Base-by-base conservation (phyloP, 2,888 invertebrate species). In the Willowsia nigromaculata region DNA sequence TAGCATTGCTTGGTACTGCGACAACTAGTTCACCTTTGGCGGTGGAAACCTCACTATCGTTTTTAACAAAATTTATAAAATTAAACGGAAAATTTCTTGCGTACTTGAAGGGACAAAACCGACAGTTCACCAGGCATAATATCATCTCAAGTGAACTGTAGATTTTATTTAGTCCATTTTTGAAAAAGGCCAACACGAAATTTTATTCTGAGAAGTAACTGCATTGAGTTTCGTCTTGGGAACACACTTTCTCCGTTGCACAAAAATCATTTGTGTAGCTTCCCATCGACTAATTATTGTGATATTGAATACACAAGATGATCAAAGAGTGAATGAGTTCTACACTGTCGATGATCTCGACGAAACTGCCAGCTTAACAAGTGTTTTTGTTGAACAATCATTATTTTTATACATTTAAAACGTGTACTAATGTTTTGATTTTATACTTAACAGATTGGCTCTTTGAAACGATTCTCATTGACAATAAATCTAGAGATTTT, bases 371-470 rank as follows among this genome's bases (percentile, higher is more conserved):
- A 59, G 30, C 50, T 50, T 47, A 13, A 13, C 7, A 47, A 2
- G 15, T 40, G 4, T 40, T 40, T 6, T 50, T 2, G n/a, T 50
- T 50, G 13, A 6, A 50, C 18, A 50, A 50, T 18, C 11, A 59
- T 27, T 59, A 59, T 30, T 59, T 0, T 13, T 59, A 30, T 56
- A 53, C 9, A 18, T 27, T 27, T 65, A 37, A 65, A 65, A 37
- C 33, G 11, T 37, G 18, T 25, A 11, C 27, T 65, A 37, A 65
- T 65, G 65, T 37, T 65, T 65, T 37, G 37, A 65, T 37, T n/a
- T n/a, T n/a, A 65, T 37, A 65, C n/a, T n/a, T n/a, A 65, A 37
- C 65, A 65, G 65, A 65, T 65, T 65, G 65, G 37, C 37, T 65
- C 1, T 33, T 33, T 18, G 7, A 4, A 27, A 59, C 18, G 1